Evolutionary conservation across 2,888 invertebrate genomes (phyloP).

Genomic region (Chirona hameri): DNA sequence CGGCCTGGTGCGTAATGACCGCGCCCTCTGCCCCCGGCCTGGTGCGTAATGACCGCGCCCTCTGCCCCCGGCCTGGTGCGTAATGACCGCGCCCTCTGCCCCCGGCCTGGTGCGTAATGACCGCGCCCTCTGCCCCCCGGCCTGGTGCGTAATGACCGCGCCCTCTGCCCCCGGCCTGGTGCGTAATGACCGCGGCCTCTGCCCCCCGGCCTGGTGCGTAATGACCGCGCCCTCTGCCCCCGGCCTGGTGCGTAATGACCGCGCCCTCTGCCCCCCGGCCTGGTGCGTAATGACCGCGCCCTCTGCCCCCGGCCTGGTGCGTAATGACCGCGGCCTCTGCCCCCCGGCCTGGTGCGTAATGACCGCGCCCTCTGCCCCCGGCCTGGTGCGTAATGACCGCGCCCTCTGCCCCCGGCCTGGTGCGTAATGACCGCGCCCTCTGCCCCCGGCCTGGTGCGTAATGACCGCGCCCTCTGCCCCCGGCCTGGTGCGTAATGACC

Average conservation of each 20-base stretch:
- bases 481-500: slow-evolving; percentile 46
- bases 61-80: slow-evolving; percentile 48
- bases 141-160: slow-evolving; percentile 45
- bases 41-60: slow-evolving; percentile 44
- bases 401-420: slow-evolving; percentile 49
- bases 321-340: slow-evolving; percentile 46
- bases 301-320: slow-evolving; percentile 49
- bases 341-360: slow-evolving; percentile 46
- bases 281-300: slow-evolving; percentile 44
- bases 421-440: no score
- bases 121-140: slow-evolving; percentile 47
- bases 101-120: slow-evolving; percentile 46
- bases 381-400: slow-evolving; percentile 46
- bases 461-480: no score
- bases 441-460: slow-evolving; percentile 48
- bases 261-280: slow-evolving; percentile 48
- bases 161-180: slow-evolving; percentile 49
- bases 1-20: slow-evolving; percentile 46
- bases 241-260: slow-evolving; percentile 46
- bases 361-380: no score
- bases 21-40: slow-evolving; percentile 49
- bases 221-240: no score
- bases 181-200: slow-evolving; percentile 46
- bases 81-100: no score
- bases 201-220: slow-evolving; percentile 47